Conservation (phyloP, 2,888 invertebrate genomes). For the Celastrina argiolus region DNA sequence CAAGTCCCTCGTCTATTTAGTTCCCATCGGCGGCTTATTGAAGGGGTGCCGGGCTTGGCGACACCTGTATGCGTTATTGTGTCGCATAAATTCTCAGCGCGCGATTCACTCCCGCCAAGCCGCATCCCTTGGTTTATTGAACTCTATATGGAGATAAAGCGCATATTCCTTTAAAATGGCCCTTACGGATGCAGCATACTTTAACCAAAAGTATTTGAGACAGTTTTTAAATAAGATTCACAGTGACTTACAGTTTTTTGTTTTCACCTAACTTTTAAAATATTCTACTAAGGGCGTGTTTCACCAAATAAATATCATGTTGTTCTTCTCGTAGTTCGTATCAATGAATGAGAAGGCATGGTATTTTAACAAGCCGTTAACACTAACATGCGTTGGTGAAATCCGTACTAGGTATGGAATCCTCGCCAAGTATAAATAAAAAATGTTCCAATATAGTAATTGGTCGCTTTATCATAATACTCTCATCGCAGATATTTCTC, state of each 20-base stretch:
- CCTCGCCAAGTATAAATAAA: no score
- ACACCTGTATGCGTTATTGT: conserved; percentile 76
- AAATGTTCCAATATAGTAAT: no score
- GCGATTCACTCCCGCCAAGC: conserved; percentile 58
- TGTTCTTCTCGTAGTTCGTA: no score
- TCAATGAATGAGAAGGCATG: no score
- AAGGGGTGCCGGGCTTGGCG: conserved; percentile 61
- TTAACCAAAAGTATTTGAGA: conserved; percentile 33
- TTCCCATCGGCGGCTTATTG: conserved; percentile 61
- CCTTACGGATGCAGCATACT: conserved; percentile 57
- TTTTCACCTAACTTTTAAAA: no score
- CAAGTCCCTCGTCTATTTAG: conserved; percentile 54
- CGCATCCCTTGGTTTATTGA: conserved; percentile 67
- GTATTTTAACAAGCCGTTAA: no score
- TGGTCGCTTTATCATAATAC: no score
- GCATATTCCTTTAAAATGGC: conserved; percentile 40
- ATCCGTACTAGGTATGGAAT: no score
- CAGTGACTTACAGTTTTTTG: not conserved
- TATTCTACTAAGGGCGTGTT: no score
- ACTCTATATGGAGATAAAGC: conserved; percentile 61
- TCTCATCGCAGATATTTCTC: no score
- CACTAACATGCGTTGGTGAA: no score
- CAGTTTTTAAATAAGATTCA: not conserved
- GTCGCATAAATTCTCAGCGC: conserved; percentile 66
- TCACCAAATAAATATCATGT: no score